These are phyloP conservation scores for Myotis pilosus DNA, from an alignment of 2,797 vertebrate genomes.

Conservation along the genomic window DNA sequence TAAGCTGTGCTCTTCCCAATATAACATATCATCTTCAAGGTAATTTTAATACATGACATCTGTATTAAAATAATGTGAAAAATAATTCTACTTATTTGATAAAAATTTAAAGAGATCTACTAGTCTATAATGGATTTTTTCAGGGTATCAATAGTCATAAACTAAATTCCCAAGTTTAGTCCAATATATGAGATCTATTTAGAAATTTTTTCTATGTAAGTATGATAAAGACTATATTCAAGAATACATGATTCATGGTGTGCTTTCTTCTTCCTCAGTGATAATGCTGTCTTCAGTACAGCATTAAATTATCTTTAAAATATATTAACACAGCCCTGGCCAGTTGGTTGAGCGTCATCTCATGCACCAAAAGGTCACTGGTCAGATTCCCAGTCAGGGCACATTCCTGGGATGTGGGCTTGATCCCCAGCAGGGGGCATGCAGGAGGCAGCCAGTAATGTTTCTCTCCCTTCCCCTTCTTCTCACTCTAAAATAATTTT, in stretches of 20 bases:
- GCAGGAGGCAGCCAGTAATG: too few relatives aligned
- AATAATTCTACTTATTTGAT: slow-evolving; percentile 8
- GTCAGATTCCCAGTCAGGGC: too few relatives aligned
- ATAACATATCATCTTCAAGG: background rate
- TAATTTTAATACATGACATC: background rate
- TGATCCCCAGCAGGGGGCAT: too few relatives aligned
- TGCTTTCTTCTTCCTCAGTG: background rate
- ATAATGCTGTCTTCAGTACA: background rate
- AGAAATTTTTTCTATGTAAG: background rate
- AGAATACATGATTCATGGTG: background rate
- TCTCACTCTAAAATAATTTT: too few relatives aligned
- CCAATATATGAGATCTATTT: background rate
- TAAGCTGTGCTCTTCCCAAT: background rate
- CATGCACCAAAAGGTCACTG: too few relatives aligned
- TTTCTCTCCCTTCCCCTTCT: too few relatives aligned
- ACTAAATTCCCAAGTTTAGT: slow-evolving; percentile 10
- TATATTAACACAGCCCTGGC: background rate
- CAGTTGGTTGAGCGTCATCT: too few relatives aligned
- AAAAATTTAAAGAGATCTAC: background rate
- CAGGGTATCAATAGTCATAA: background rate
- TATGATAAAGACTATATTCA: background rate
- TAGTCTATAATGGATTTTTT: background rate
- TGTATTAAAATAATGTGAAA: slow-evolving; percentile 29
- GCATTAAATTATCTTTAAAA: background rate
- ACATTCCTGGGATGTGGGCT: too few relatives aligned